A percentile compares a stretch with the other conserved stretches of the same genome.
Conservation (phyloP, 2,113 vertebrate genomes). For the Sciurus niger region DNA sequence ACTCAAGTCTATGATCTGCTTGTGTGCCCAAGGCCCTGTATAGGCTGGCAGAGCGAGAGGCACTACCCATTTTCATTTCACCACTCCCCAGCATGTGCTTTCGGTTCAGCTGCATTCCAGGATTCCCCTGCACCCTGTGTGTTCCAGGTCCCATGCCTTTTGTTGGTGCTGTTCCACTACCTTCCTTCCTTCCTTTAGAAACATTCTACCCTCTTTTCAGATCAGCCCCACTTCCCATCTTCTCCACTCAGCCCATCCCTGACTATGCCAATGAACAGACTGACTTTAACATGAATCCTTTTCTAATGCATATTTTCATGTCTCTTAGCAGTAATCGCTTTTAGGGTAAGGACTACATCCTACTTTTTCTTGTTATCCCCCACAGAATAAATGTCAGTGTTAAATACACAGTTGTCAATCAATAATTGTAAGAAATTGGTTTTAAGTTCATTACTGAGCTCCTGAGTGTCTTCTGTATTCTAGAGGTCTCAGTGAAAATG, state of each 20-base stretch:
- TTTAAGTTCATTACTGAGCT: neutral
- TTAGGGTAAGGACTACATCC: neutral
- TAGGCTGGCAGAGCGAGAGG: neutral
- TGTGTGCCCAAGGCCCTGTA: neutral
- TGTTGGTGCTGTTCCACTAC: neutral
- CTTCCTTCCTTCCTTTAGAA: neutral
- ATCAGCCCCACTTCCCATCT: neutral
- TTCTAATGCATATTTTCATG: neutral
- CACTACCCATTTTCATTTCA: neutral
- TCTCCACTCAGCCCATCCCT: neutral
- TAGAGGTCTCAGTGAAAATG: slow-evolving; percentile 35
- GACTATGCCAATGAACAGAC: neutral
- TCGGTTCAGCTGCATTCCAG: neutral
- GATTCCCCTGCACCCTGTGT: neutral
- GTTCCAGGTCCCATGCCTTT: neutral
- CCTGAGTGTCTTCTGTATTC: neutral
- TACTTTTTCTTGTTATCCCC: neutral
- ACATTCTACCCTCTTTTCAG: neutral
- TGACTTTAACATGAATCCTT: neutral
- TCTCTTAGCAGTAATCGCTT: neutral
- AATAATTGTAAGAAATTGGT: neutral
- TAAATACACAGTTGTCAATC: neutral
- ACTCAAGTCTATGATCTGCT: neutral
- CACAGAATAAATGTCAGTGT: neutral
- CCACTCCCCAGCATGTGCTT: neutral